Conservation (phyloP, 2,888 invertebrate genomes). For the Drosophila sordidula region DNA sequence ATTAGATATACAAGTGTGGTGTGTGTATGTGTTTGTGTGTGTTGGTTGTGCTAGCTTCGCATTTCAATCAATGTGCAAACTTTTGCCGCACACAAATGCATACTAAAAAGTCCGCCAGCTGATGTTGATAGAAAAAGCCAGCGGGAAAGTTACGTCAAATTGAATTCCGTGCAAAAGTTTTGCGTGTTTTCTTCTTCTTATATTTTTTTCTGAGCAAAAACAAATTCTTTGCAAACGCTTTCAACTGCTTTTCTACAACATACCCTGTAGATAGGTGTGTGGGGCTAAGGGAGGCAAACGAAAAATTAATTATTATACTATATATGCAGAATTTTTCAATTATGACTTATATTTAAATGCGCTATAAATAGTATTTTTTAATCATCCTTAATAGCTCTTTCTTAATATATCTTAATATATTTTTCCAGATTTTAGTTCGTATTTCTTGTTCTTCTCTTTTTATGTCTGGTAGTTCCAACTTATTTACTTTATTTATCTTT, state of each 20-base stretch:
- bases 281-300: too few species aligned
- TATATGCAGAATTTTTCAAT: too few species aligned
- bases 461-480: too few species aligned
- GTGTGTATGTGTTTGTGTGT: conserved; percentile 7
- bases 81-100: conserved; percentile 57
- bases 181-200: conserved; percentile 11
- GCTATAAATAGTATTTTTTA: too few species aligned
- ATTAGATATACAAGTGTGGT: conserved; percentile 18
- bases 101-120: conserved; percentile 70
- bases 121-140: conserved; percentile 57
- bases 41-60: conserved; percentile 35
- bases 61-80: conserved; percentile 76
- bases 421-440: too few species aligned
- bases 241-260: neutral
- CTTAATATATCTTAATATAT: too few species aligned
- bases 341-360: too few species aligned
- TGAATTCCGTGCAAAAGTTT: conserved; percentile 72
- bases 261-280: conserved; percentile 20
- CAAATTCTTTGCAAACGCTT: conserved; percentile 13
- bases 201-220: conserved; percentile 14
- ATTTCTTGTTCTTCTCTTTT: too few species aligned
- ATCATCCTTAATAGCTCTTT: too few species aligned
- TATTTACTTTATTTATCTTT: too few species aligned
- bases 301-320: too few species aligned
- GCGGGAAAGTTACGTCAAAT: conserved; percentile 69